A percentile compares a stretch with the other conserved stretches of the same genome.
Conservation (phyloP, 2,888 invertebrate genomes). For the Pristionchus japonicus region DNA sequence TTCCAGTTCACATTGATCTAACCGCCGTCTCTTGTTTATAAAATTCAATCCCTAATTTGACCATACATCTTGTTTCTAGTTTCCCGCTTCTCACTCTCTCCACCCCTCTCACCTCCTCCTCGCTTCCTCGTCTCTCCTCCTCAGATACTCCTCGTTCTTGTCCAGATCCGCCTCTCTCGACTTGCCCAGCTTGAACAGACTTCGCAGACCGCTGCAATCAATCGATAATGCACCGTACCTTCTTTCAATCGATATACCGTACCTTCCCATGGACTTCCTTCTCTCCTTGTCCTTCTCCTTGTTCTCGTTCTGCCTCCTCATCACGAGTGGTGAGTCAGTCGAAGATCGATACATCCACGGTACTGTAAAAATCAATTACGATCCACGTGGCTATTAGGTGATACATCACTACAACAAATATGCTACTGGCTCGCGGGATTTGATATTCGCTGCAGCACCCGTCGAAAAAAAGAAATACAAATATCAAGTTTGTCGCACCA, state of each 20-base stretch:
- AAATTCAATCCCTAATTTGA: not conserved
- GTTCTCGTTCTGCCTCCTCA: constrained; percentile 10
- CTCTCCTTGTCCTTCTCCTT: constrained; percentile 42
- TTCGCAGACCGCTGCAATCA: constrained; percentile 57
- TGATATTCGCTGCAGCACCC: not conserved
- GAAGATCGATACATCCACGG: constrained; percentile 44
- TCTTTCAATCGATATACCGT: constrained; percentile 48
- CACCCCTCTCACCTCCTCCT: constrained; percentile 30
- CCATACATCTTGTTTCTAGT: no score
- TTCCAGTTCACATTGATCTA: not conserved
- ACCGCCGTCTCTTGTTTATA: not conserved
- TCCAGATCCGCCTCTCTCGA: constrained; percentile 62
- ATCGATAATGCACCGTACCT: not conserved
- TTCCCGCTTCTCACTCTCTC: no score
- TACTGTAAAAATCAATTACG: not conserved
- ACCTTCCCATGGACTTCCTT: constrained; percentile 49
- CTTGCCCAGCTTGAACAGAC: constrained; percentile 62
- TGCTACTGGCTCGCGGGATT: no score
- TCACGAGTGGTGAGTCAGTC: constrained; percentile 33
- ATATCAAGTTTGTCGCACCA: not conserved
- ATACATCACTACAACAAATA: no score
- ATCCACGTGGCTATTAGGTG: no score
- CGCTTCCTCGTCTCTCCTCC: constrained; percentile 41
- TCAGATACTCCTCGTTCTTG: constrained; percentile 51
- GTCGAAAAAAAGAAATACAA: not conserved